Conservation (phyloP, 2,113 vertebrate genomes). For the Amphiprion ocellaris region DNA sequence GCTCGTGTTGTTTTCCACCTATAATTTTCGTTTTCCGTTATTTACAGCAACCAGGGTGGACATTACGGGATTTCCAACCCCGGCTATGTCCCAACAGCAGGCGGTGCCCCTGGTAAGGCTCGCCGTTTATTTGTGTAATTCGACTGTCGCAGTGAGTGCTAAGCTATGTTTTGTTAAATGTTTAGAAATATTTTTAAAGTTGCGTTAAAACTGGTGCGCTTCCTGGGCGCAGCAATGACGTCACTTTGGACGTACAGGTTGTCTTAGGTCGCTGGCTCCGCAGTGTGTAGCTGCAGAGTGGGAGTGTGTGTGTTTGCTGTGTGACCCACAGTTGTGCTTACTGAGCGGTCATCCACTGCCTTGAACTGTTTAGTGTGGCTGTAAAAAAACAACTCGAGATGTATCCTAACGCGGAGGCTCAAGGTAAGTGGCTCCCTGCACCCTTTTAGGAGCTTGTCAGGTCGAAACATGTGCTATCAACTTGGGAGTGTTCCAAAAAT, state of each 20-base stretch:
- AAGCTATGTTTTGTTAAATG: too few species aligned
- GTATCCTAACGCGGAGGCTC: conserved; percentile 16
- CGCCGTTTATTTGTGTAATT: too few species aligned
- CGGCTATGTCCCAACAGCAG: conserved; percentile 46
- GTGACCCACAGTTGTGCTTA: too few species aligned
- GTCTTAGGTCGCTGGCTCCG: neutral
- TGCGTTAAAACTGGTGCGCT: neutral
- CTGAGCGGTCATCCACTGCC: neutral
- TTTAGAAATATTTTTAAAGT: too few species aligned
- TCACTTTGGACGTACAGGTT: conserved; percentile 11
- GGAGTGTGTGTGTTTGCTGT: too few species aligned
- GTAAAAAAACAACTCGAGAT: neutral
- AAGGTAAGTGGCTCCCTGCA: conserved; percentile 44
- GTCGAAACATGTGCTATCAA: neutral
- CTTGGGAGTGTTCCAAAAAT: neutral
- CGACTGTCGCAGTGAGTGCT: too few species aligned
- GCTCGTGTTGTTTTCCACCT: neutral
- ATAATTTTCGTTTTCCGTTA: conserved; percentile 58
- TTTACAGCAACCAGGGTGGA: conserved; percentile 23
- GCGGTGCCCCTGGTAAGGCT: conserved; percentile 41
- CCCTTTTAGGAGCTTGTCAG: neutral
- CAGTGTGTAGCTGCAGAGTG: neutral
- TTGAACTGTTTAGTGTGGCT: neutral
- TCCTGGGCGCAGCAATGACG: conserved; percentile 24
- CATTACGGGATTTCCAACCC: conserved; percentile 67